Evolutionary conservation across 2,888 invertebrate species (phyloP), one percentile per base, ranked within the genome.

Genomic region (Melipona beecheii): DNA sequence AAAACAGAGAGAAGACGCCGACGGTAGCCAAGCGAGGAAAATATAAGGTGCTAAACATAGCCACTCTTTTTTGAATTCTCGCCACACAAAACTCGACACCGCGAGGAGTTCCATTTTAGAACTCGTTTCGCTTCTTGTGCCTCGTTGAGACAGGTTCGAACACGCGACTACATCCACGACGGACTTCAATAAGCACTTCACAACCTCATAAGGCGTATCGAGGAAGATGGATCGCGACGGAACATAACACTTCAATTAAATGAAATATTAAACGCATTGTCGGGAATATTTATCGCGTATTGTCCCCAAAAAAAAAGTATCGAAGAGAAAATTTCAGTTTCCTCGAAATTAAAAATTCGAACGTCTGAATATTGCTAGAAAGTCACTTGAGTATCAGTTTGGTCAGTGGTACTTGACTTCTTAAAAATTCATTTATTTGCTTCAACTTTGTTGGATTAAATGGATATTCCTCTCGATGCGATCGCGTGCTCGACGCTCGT

Each of bases 141-240:
- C 24, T 43, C 76, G 60, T 62, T 76, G 13, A 24, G 71, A 71
- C 76, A 76, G 76, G 76, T 76, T 76, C 62, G 54, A 76, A 71
- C 76, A 52, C 70, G 24, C 62, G 70, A n/a, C 60, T 21, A 31
- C 43, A n/a, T 15, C 36, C n/a, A 11, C 24, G 24, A 19, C 4
- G 54, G 15, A 9, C 43, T 9, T 43, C 43, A 24, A n/a, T 71
- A 43, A 56, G 31, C 50, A 31, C 15, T 52, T 52, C 64, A 13
- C 19, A 52, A 24, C 36, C 74, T 24, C 36, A n/a, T 36, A 36
- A n/a, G 52, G 64, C 1, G 0, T 36, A 15, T 60, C 24, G 17
- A 58, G n/a, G n/a, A 58, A 58, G 56, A 58, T n/a, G 56, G 56
- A 15, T n/a, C 56, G 56, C n/a, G 56, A 58, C n/a, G 56, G 56